Percentiles rank a stretch among this genome's conserved stretches.
phyloP scores from a whole-genome alignment of 1,140 invertebrate genomes.

The Drosophila nigromelanica region DNA sequence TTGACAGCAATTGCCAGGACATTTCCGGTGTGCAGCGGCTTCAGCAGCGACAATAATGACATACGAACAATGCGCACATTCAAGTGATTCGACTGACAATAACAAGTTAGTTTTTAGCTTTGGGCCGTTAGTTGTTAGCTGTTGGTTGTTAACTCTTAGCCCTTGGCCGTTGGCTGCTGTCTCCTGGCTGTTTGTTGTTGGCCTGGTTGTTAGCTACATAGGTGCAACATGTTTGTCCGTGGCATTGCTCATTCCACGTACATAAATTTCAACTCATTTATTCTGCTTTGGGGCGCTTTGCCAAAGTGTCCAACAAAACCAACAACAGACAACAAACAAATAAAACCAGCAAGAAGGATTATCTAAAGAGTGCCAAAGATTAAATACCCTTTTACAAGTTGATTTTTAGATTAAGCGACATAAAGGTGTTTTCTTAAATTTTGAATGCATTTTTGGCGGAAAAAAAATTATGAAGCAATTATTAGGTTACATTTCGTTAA shows the following conservation, averaged over 20 bases:
- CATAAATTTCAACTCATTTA: constrained; percentile 73
- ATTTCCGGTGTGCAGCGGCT: constrained; percentile 21
- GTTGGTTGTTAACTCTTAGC: constrained; percentile 1
- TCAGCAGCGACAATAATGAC: constrained; percentile 28
- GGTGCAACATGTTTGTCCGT: constrained; percentile 59
- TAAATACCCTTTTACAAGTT: neutral
- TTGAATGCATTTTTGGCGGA: too few species aligned
- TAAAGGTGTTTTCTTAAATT: too few species aligned
- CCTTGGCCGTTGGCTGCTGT: constrained; percentile 7
- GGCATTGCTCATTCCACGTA: constrained; percentile 23
- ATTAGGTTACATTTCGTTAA: too few species aligned
- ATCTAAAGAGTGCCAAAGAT: neutral
- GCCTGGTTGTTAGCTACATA: constrained; percentile 19
- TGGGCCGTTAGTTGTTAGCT: neutral
- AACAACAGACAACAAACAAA: constrained; percentile 48
- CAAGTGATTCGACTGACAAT: constrained; percentile 59
- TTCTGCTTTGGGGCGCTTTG: constrained; percentile 53
- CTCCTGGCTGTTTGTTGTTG: constrained; percentile 16
- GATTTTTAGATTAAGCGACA: too few species aligned
- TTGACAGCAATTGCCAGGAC: constrained; percentile 11
- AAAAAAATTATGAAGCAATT: too few species aligned
- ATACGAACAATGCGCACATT: constrained; percentile 53
- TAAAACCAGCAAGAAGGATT: constrained; percentile 30
- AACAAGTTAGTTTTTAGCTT: constrained; percentile 42
- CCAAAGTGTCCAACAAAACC: constrained; percentile 50